These are phyloP conservation scores for Acrocephalus scirpaceus DNA, from an alignment of 2,797 vertebrate species.

Conservation along the genomic window DNA sequence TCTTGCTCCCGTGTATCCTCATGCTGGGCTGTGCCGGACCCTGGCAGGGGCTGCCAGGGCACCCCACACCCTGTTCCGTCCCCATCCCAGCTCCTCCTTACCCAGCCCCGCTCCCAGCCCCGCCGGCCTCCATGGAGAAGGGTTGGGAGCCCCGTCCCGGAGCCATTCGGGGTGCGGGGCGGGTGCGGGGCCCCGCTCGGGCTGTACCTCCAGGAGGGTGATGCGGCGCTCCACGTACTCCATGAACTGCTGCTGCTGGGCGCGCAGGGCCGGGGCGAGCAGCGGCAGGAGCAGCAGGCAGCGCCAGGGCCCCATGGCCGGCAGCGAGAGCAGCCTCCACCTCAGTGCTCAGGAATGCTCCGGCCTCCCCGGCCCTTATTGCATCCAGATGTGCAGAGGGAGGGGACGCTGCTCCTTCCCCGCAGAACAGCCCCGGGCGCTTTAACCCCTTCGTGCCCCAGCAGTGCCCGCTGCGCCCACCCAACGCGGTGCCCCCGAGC, in stretches of 20 bases:
- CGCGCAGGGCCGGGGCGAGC: conserved; percentile 61
- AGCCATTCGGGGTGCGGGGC: not conserved
- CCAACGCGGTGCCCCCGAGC: not conserved
- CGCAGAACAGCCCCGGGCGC: not conserved
- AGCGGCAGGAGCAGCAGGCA: conserved; percentile 79
- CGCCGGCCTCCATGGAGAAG: accelerated
- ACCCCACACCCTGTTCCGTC: not conserved
- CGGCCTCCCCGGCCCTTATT: conserved; percentile 50
- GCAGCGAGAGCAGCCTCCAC: conserved; percentile 38
- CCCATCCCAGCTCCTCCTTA: not conserved
- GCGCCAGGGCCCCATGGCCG: conserved; percentile 73
- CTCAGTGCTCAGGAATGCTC: conserved; percentile 84
- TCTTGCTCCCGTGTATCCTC: accelerated
- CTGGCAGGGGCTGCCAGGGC: accelerated
- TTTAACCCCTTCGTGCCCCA: conserved; percentile 56
- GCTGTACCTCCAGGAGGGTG: conserved; percentile 87
- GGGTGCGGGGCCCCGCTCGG: conserved; percentile 42
- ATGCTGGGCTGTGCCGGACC: accelerated
- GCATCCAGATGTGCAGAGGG: conserved; percentile 70
- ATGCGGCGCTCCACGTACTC: conserved; percentile 95
- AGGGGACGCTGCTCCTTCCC: conserved; percentile 34
- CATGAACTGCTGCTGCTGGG: conserved; percentile 89
- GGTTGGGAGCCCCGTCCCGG: accelerated
- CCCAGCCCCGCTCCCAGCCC: not conserved
- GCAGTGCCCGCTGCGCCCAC: not conserved